Percentiles rank a stretch among this genome's conserved stretches.
Conservation (phyloP, 1,140 invertebrate genomes). For the Leguminivora glycinivorella region DNA sequence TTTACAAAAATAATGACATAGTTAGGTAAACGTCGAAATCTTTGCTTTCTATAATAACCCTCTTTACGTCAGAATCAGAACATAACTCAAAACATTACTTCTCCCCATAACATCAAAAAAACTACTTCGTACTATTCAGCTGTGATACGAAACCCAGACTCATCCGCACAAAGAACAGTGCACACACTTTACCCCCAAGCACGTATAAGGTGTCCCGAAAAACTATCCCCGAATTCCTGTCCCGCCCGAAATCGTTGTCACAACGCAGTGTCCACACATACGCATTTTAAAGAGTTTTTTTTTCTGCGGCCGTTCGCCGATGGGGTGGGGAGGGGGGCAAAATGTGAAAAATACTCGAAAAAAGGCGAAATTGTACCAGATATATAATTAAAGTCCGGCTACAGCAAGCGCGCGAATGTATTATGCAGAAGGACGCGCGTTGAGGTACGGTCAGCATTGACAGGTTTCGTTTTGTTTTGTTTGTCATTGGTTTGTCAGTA, state of each 20-base stretch:
- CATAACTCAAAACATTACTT: no score
- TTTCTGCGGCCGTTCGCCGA: slow-evolving; percentile 62
- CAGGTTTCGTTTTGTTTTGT: slow-evolving; percentile 8
- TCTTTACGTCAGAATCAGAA: no score
- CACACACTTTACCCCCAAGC: not conserved
- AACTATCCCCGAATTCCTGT: slow-evolving; percentile 4
- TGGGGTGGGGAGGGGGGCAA: slow-evolving; percentile 57
- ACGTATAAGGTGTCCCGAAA: not conserved
- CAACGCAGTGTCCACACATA: slow-evolving; percentile 43
- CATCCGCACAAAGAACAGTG: not conserved
- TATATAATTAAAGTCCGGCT: slow-evolving; percentile 78
- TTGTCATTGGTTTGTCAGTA: not conserved
- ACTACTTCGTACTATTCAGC: not conserved
- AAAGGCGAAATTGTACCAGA: slow-evolving; percentile 79
- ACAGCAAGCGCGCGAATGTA: slow-evolving; percentile 73
- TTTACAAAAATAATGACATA: no score
- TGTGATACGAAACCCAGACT: not conserved
- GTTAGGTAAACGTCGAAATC: no score
- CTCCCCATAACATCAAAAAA: no score
- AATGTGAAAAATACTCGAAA: slow-evolving; percentile 79
- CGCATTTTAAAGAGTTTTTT: slow-evolving; percentile 64
- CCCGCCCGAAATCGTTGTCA: slow-evolving; percentile 29
- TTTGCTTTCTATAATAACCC: no score
- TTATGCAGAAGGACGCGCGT: slow-evolving; percentile 70
- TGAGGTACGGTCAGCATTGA: slow-evolving; percentile 37